These are phyloP conservation scores for Umimayanthus kanabou DNA, from an alignment of 92 coral and sea anemone species.

Conservation along the genomic window DNA sequence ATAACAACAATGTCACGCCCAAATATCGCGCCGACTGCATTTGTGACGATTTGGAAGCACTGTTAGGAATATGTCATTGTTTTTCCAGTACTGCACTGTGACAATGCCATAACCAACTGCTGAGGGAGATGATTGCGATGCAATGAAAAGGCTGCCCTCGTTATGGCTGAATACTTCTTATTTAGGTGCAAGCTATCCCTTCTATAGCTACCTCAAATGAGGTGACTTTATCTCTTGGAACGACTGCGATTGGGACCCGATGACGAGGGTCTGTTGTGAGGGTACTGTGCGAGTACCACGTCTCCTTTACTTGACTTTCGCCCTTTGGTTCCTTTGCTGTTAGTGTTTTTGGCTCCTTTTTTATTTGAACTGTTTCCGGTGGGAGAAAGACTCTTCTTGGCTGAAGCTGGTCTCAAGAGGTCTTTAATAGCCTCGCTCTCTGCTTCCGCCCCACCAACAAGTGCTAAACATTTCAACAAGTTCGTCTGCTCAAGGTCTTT, in stretches of 20 bases:
- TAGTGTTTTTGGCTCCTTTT: constrained; percentile 55
- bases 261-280: constrained; percentile 37
- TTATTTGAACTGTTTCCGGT: background rate
- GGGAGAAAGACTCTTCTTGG: constrained; percentile 21
- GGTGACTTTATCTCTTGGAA: constrained; percentile 2
- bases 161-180: background rate
- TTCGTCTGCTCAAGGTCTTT: constrained; percentile 93
- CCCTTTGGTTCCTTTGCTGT: constrained; percentile 31
- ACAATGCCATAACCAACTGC: background rate
- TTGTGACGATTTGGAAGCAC: background rate
- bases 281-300: constrained; percentile 39
- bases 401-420: constrained; percentile 76
- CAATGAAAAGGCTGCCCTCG: background rate
- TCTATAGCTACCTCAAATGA: background rate
- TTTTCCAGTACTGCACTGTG: background rate
- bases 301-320: constrained; percentile 54
- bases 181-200: background rate
- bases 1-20: background rate
- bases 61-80: background rate
- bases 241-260: constrained; percentile 27
- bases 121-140: background rate
- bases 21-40: background rate
- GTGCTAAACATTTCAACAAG: constrained; percentile 77
- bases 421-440: constrained; percentile 90
- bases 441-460: constrained; percentile 85